Evolutionary conservation across 1,140 invertebrate species (phyloP), one percentile per base, ranked within the genome.

Genomic region (Caligus rogercresseyi): DNA sequence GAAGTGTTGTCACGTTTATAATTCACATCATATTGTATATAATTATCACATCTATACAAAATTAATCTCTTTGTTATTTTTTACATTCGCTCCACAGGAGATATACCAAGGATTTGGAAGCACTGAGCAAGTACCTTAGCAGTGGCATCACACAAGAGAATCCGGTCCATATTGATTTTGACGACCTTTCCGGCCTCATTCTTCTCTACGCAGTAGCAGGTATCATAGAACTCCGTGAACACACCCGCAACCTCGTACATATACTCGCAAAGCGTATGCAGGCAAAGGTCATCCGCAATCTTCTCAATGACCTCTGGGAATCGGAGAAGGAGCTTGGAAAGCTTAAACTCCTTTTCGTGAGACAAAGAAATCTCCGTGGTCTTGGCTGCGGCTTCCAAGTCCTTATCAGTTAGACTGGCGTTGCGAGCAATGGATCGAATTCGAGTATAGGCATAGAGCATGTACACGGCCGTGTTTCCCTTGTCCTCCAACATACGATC

Each of bases 401-500:
- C 69, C 21, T 80, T 75, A 16, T 72, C 71, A 3, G 76, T 73
- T 18, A 85, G 71, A 54, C 84, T 83, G 25, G 84, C 85, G 62
- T 79, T 89, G 63, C 90, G 77, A 1, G 86, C 85, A 68, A 96
- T 95, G 0, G 88, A 93, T 65, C 83, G 79, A 67, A 99, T 99
- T 58, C 96, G 79, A 2, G 92, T 96, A 61, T 91, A 83, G 14
- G 91, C 89, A 74, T 99, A 99, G 2, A 99, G 73, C 1, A 99
- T 75, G 73, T 99, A 99, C 0, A 96, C 93, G 1, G 96, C 96
- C 3, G 96, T 99, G 70, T 99, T 99, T 1, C 96, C 96, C 73
- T 88, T 86, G 72, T 98, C 95, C 69, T 99, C 93, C 25, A 99
- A 77, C 96, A 99, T 99, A 80, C 86, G 93, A 70, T 99, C 93